Evolutionary conservation across 2,113 vertebrate species (phyloP), one percentile per base, ranked within the genome.

Genomic region (Crotalus tigris): DNA sequence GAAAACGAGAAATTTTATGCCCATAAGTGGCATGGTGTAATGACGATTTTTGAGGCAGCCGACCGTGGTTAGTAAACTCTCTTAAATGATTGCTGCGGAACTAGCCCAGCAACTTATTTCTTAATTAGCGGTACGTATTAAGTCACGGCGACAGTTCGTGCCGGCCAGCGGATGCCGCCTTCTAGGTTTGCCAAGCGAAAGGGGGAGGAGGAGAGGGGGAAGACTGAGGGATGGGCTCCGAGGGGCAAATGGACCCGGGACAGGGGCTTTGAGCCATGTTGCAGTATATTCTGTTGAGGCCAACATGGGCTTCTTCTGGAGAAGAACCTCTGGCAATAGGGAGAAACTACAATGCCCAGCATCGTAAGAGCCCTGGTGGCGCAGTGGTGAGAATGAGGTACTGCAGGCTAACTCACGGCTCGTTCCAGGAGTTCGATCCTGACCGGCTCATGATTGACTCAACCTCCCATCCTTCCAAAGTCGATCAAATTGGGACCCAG

Each of bases 1-100:
- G 98, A 99, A 99, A 99, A 99, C 99, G 98, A 98, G 98, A 98
- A 98, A 99, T 99, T 98, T 99, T 99, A 98, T 99, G 99, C 98
- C 98, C 97, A 96, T 99, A 98, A 99, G 98, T 98, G 98, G 98
- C 99, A 98, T 99, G 97, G 98, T 98, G 98, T 99, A 98, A 99
- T 99, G 99, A 98, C 98, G 98, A 99, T 99, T 99, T 99, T 98
- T 98, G 98, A 99, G 98, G 98, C 98, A 99, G 97, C 98, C 98
- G 98, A 99, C 98, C 99, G 98, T 99, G 99, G 98, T 98, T 97
- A 98, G 98, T 98, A 93, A 93, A 98, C 98, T 98, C 98, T 97
- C 98, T 97, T 97, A 98, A 99, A 98, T 99, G 98, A 99, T 98
- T 97, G 96, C 98, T 97, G 98, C 96, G 98, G 97, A 98, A 97